phyloP scores from a whole-genome alignment of 30 jellyfish, hydroid and myxozoan species.

The Phacellophora camtschatica region DNA sequence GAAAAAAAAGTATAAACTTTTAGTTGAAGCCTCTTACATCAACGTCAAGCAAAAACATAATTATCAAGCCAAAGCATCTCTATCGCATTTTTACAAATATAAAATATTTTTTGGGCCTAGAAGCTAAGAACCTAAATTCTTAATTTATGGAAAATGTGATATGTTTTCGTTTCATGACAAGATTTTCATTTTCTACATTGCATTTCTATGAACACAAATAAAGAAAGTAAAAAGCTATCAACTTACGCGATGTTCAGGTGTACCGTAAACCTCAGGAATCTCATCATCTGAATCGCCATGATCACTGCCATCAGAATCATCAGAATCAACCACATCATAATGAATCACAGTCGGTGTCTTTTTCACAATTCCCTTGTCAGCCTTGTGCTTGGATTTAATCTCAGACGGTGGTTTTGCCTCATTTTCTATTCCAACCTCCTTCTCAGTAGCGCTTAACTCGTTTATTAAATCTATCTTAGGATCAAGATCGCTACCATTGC shows the following conservation, averaged over 20 bases:
- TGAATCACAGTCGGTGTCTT: constrained; percentile 34
- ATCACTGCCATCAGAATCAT: constrained; percentile 35
- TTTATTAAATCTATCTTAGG: background rate
- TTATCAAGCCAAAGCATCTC: too few relatives aligned
- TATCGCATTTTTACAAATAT: too few relatives aligned
- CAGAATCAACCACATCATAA: constrained; percentile 58
- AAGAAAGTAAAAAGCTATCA: too few relatives aligned
- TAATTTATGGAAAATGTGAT: too few relatives aligned
- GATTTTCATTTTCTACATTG: background rate
- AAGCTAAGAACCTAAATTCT: too few relatives aligned
- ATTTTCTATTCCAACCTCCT: background rate
- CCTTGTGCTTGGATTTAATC: background rate
- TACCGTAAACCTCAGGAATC: constrained; percentile 5
- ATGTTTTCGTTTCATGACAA: too few relatives aligned
- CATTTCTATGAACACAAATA: too few relatives aligned
- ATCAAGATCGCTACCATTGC: constrained; percentile 8
- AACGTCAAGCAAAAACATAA: too few relatives aligned
- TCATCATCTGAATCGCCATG: constrained; percentile 53
- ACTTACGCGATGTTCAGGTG: too few relatives aligned
- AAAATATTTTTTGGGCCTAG: too few relatives aligned
- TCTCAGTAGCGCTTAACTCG: constrained; percentile 13
- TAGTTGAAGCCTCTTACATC: too few relatives aligned
- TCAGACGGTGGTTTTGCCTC: background rate
- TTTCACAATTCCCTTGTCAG: background rate
- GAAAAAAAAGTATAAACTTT: too few relatives aligned